Base-by-base conservation (phyloP, 2,797 vertebrate genomes). In the Pterois miles region DNA sequence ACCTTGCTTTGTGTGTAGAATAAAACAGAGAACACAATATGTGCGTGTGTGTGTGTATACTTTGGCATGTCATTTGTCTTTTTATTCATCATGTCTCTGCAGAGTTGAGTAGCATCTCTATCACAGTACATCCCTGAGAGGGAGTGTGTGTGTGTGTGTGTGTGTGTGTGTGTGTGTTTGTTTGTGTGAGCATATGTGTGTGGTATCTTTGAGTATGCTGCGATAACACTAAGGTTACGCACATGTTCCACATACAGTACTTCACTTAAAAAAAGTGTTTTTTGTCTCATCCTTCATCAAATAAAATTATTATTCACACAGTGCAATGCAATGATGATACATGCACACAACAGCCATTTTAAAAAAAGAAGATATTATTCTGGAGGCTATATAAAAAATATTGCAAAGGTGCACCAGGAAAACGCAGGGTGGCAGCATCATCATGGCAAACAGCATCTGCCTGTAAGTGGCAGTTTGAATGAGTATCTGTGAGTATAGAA, bases 1-100 rank as follows among this genome's bases (percentile, higher is more conserved):
- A 81, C 70, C 70, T 65, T 74, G n/a, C 52, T 83, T 73, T 80
- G 67, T 65, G 54, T 76, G 50, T 31, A 50, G 20, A 53, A 11
- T 56, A 65, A 71, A 65, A 54, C 43, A 58, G 23, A 53, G 43
- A 46, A 46, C 18, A 46, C 43, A 69, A 36, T n/a, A n/a, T 59
- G 57, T 13, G 31, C 22, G 57, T 59, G 33, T 46, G 16, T 43
- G 40, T 43, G 18, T 46, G 43, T 46, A 1, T 46, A 46, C 7
- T 46, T 20, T 46, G 43, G 43, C 43, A 46, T 46, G 43, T 46
- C 43, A 46, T 46, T 46, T 46, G 20, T 46, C 62, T 33, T 69
- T 71, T 67, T 16, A 53, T 59, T 67, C 18, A 68, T 68, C 64
- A 22, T 40, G 50, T 69, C 33, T 59, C 67, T 76, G 48, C 31